Evolutionary conservation across 1,140 invertebrate species (phyloP).

Genomic region (Drosophila pruinosa): DNA sequence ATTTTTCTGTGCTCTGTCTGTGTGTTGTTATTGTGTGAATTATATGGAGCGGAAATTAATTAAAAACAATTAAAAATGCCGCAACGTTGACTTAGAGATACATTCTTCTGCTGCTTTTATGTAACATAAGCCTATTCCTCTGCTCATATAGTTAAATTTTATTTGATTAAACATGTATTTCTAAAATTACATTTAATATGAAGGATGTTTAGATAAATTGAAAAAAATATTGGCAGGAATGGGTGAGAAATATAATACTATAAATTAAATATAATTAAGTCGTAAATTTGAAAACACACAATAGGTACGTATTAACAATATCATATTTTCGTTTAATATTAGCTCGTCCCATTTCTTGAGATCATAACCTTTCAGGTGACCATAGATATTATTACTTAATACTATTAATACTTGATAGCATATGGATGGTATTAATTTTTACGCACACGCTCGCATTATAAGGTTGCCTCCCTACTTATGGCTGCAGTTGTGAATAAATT

Average conservation of each 20-base stretch:
- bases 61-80: slow-evolving; percentile 17
- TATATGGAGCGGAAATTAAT: slow-evolving; percentile 31
- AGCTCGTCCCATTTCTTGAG: too few relatives aligned
- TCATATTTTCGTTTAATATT: too few relatives aligned
- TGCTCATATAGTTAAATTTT: not conserved
- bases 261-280: too few relatives aligned
- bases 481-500: not conserved
- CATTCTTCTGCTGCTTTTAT: not conserved
- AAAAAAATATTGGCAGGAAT: too few relatives aligned
- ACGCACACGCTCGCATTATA: slow-evolving; percentile 36
- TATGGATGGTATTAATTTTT: slow-evolving; percentile 6
- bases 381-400: not conserved
- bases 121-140: not conserved
- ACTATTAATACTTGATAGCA: not conserved
- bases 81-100: not conserved
- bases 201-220: too few relatives aligned
- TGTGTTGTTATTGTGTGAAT: not conserved
- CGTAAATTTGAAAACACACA: too few relatives aligned
- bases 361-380: not conserved
- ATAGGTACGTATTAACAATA: too few relatives aligned
- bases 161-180: not conserved
- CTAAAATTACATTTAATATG: too few relatives aligned
- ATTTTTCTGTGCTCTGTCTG: not conserved
- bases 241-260: too few relatives aligned
- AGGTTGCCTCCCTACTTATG: not conserved